Conservation (phyloP, 2,113 vertebrate species). For the Psilopsiagon aymara region DNA sequence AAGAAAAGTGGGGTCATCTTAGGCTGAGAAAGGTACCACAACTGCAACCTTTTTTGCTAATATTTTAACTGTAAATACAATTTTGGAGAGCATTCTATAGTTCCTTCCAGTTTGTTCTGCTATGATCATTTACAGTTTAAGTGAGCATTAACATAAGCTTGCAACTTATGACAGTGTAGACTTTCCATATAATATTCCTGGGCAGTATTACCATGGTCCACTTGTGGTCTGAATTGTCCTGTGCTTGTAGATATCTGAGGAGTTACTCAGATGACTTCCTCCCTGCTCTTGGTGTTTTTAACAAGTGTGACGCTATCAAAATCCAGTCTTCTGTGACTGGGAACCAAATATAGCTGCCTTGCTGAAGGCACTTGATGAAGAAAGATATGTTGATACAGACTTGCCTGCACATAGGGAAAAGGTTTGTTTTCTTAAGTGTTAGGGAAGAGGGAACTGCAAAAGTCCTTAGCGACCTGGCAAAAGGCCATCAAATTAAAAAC, state of each 20-base stretch:
- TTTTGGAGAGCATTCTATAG: background rate
- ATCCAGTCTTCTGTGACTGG: background rate
- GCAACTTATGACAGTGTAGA: background rate
- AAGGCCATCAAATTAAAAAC: background rate
- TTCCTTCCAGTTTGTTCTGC: background rate
- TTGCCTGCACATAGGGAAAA: background rate
- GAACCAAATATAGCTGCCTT: background rate
- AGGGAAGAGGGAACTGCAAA: no score
- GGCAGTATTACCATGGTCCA: background rate
- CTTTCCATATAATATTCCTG: background rate
- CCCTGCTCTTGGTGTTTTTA: background rate
- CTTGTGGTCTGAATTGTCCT: background rate
- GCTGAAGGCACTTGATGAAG: background rate
- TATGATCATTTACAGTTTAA: background rate
- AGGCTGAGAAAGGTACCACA: constrained; percentile 89
- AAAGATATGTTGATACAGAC: background rate
- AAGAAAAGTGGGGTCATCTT: constrained; percentile 96
- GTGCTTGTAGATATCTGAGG: background rate
- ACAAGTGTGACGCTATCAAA: background rate
- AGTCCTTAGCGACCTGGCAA: background rate
- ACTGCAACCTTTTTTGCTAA: background rate
- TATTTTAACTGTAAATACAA: background rate
- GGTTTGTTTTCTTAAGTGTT: background rate
- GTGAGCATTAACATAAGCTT: background rate
- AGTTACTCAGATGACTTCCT: background rate